Conservation (phyloP, 2,113 vertebrate genomes). For the Ornithorhynchus anatinus region DNA sequence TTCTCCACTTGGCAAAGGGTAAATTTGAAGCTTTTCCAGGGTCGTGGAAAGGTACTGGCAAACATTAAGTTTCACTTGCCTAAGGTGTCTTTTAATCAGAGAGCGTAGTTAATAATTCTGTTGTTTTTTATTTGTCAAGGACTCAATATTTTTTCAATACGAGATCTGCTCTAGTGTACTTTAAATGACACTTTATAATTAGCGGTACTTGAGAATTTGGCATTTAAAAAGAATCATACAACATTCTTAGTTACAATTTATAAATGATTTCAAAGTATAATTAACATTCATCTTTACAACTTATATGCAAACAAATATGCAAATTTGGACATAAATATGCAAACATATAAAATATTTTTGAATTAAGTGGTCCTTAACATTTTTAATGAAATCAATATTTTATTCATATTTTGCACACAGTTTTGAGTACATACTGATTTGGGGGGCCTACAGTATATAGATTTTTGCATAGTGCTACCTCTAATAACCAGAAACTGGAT, state of each 20-base stretch:
- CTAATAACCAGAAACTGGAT: constrained; percentile 30
- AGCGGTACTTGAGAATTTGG: constrained; percentile 76
- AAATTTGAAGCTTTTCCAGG: constrained; percentile 48
- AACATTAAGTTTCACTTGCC: constrained; percentile 49
- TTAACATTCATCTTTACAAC: constrained; percentile 81
- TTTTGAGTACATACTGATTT: constrained; percentile 73
- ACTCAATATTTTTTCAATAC: constrained; percentile 79
- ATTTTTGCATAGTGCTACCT: constrained; percentile 40
- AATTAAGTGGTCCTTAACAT: constrained; percentile 86
- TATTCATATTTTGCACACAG: constrained; percentile 80
- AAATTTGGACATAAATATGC: constrained; percentile 85
- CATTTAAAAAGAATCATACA: constrained; percentile 78
- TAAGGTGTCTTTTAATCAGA: constrained; percentile 67
- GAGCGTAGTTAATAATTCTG: constrained; percentile 70
- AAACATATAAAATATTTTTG: constrained; percentile 84
- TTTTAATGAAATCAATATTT: constrained; percentile 88
- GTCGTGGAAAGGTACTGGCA: constrained; percentile 20
- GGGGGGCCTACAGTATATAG: constrained; percentile 48
- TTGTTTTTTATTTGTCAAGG: constrained; percentile 74
- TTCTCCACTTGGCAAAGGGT: constrained; percentile 30
- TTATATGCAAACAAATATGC: constrained; percentile 89
- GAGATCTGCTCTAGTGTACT: constrained; percentile 70
- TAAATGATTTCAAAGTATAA: constrained; percentile 85
- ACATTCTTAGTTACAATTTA: constrained; percentile 83
- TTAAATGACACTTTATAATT: constrained; percentile 79